Base-by-base conservation (phyloP, 1,140 invertebrate species). In the Idris sp. region DNA sequence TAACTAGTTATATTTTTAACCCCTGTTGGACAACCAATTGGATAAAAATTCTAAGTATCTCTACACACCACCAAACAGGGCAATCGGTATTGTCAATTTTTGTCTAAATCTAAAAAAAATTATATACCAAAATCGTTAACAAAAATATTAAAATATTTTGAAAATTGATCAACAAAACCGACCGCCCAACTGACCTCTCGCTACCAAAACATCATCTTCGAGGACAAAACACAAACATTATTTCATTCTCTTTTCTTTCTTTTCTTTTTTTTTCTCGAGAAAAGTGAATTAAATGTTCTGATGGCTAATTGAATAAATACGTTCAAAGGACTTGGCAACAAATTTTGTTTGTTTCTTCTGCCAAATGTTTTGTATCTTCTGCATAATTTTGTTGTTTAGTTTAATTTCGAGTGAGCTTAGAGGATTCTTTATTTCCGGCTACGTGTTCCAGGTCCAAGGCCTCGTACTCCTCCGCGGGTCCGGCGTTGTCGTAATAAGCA, bases 401-500 rank as follows among this genome's bases (percentile, higher is more conserved):
- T 58, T 68, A 78, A 18, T 74, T 71, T 56, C 67, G 46, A 33
- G 80, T 28, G 14, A 88, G 80, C 46, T 88, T 88, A 2, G 84
- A 61, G 1, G 86, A 86, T n/a, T 88, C 86, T 38, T 87, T 88
- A 30, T 83, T 85, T 26, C 80, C 81, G 6, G 79, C 76, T 0
- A 86, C 85, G 15, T 86, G 84, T 43, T 86, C 85, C 33, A 86
- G 51, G 16, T 87, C 87, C 15, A 87, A 74, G 10, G 78, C 83
- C 13, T 88, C 87, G 54, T 88, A 87, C 41, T 87, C 86, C 0
- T 86, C 44, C 7, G 51, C 61, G 5, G 79, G 79, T 19, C 83
- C 84, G 1, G 78, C 79, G 33, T 86, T 87, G 22, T 87, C 86
- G 51, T 87, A 88, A 18, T 88, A 87, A 0, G 86, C 86, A 15